Evolutionary conservation across 2,797 vertebrate genomes (phyloP).

Genomic region (Australoheros facetus): DNA sequence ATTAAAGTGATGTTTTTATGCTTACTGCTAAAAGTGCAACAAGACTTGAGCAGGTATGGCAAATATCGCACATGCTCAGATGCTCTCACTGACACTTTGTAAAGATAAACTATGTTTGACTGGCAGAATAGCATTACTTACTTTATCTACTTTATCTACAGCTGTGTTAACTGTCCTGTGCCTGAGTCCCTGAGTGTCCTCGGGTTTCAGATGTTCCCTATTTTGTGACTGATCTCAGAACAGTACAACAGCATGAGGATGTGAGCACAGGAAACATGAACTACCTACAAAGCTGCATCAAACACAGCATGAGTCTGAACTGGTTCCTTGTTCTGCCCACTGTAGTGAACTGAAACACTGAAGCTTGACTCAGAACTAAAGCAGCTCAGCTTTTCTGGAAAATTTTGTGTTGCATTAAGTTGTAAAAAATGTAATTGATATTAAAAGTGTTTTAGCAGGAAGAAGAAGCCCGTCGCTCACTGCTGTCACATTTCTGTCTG

Average conservation of each 20-base stretch:
- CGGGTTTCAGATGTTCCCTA: neutral
- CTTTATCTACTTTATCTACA: accelerated
- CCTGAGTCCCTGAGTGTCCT: neutral
- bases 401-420: no score
- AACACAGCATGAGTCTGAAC: no score
- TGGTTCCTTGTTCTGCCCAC: no score
- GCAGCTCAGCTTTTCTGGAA: no score
- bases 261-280: neutral
- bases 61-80: no score
- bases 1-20: neutral
- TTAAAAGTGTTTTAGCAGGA: neutral
- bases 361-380: no score
- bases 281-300: neutral
- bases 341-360: no score
- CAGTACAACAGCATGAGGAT: neutral
- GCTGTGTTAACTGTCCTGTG: neutral
- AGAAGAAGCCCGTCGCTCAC: no score
- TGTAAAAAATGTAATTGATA: neutral
- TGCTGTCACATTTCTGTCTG: neutral
- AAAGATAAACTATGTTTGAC: neutral
- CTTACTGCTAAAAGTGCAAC: neutral
- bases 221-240: no score
- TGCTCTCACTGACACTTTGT: neutral
- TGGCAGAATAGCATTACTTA: no score
- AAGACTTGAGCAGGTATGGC: neutral